Evolutionary conservation across 2,797 vertebrate genomes (phyloP).

Genomic region (Salmo trutta): DNA sequence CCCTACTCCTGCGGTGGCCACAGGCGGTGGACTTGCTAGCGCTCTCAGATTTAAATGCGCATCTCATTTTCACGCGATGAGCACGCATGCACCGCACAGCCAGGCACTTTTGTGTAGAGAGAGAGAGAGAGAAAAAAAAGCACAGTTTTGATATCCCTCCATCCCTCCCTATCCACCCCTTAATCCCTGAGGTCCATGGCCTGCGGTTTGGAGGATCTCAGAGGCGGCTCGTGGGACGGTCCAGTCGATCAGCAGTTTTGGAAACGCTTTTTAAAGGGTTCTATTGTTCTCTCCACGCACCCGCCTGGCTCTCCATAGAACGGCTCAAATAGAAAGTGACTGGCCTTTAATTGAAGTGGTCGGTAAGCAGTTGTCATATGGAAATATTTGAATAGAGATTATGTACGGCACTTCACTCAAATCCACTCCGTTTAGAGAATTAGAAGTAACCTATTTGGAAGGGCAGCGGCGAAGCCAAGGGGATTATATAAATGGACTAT

Average conservation of each 20-base stretch:
- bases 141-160: conserved; percentile 80
- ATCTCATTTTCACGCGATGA: conserved; percentile 95
- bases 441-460: conserved; percentile 44
- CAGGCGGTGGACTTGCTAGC: conserved; percentile 84
- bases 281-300: conserved; percentile 88
- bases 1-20: conserved; percentile 84
- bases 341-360: conserved; percentile 78
- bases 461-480: conserved; percentile 57
- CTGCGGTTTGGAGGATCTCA: conserved; percentile 83
- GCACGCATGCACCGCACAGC: conserved; percentile 72
- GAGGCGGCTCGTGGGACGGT: conserved; percentile 71
- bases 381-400: conserved; percentile 84
- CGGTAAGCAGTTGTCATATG: conserved; percentile 83
- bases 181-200: conserved; percentile 86
- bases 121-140: conserved; percentile 68
- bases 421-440: conserved; percentile 75
- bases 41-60: conserved; percentile 92
- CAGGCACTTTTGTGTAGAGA: conserved; percentile 79
- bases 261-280: conserved; percentile 73
- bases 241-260: conserved; percentile 55
- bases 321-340: conserved; percentile 76
- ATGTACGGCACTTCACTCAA: conserved; percentile 78
- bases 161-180: conserved; percentile 82
- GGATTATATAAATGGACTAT: conserved; percentile 82
- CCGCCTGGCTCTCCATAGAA: conserved; percentile 61